Percentiles rank a stretch among this genome's conserved stretches.
These are phyloP conservation scores for Sander lucioperca DNA, from an alignment of 2,113 vertebrate genomes.

Conservation along the genomic window DNA sequence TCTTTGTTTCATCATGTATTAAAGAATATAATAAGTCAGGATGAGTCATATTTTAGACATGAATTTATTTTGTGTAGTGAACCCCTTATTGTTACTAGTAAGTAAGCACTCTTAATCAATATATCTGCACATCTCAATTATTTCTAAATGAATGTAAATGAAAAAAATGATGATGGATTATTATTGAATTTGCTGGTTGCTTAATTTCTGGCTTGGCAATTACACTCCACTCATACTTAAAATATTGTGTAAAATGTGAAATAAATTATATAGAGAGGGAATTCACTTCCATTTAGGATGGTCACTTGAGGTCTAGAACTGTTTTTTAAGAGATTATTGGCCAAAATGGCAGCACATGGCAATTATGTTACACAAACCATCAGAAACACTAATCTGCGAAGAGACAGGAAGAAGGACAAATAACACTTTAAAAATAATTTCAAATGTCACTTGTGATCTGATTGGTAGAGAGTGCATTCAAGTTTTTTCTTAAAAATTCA, in stretches of 20 bases:
- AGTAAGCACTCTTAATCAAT: not conserved
- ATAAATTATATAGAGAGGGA: not conserved
- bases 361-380: not conserved
- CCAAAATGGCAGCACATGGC: not conserved
- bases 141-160: conserved; percentile 3
- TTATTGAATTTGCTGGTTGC: not conserved
- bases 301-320: not conserved
- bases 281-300: not conserved
- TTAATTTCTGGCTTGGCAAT: not conserved
- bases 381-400: not conserved
- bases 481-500: too few species aligned
- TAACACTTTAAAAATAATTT: not conserved
- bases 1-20: not conserved
- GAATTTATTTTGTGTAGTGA: not conserved
- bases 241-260: not conserved
- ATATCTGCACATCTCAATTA: not conserved
- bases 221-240: not conserved
- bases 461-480: too few species aligned
- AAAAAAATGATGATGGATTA: not conserved
- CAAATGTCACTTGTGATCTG: not conserved
- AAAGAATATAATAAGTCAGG: not conserved
- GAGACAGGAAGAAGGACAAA: not conserved
- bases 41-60: not conserved
- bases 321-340: not conserved
- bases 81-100: not conserved